Base-by-base conservation (phyloP, 2,888 invertebrate species). In the Eristalis intricaria region DNA sequence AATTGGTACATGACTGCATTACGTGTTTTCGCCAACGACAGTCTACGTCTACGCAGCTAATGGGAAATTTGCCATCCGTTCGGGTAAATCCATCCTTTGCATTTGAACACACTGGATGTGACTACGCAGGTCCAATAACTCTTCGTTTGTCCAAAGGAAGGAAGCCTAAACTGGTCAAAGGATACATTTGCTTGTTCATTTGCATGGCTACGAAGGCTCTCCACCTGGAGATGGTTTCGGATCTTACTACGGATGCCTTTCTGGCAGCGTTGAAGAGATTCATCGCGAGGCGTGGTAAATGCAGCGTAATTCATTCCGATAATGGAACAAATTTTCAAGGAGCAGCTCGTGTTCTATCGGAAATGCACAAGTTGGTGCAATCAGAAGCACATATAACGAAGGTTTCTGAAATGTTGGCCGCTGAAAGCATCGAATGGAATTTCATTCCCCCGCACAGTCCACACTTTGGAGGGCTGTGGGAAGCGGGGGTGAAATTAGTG, bases 1-100 rank as follows among this genome's bases (percentile, higher is more conserved):
- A 78, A 65, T n/a, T 71, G 35, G 65, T 65, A 58, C 71, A 79
- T 50, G 66, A 65, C 22, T 66, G 79, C 32, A 32, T 65, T 32
- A 71, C 58, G 60, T 79, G 68, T 63, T 80, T 80, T 63, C 73
- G 68, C 35, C 73, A 68, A 26, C 50, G 68, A 13, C 43, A 73
- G 26, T 19, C 38, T 69, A 81, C 74, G 5, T 75, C 68, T 11
- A 68, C 66, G 15, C 79, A 80, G 32, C 68, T 80, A 35, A 74
- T 81, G 74, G 63, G 69, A 38, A 75, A 75, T 50, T 73, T 73
- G 32, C 61, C 35, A 58, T 32, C 70, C 8, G 56, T 60, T 38
- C 61, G 23, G 8, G n/a, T 40, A 22, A 63, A 64, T 43, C 58
- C 58, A 58, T 69, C 32, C 4, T 58, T 43, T 11, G 22, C 69